These are phyloP conservation scores for Strigops habroptila DNA, from an alignment of 2,113 vertebrate genomes.

Conservation along the genomic window DNA sequence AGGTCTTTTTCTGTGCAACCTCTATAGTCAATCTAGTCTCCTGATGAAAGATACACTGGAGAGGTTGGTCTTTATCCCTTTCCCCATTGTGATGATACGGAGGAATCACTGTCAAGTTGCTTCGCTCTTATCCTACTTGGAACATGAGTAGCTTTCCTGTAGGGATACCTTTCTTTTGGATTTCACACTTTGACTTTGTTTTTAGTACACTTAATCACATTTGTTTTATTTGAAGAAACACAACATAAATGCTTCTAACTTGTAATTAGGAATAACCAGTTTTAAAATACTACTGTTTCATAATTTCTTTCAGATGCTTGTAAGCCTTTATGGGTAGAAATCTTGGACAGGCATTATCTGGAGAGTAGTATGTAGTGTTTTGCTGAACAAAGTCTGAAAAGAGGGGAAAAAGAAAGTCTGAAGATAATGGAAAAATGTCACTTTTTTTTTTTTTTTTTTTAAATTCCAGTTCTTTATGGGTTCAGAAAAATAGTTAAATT, in stretches of 20 bases:
- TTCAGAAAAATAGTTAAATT: background rate
- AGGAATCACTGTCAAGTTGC: background rate
- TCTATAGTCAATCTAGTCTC: rapidly evolving
- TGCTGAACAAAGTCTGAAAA: background rate
- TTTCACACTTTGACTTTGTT: background rate
- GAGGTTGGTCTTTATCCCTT: background rate
- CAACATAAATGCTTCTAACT: background rate
- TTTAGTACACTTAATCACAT: background rate
- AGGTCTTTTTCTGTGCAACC: background rate
- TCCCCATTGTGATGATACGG: rapidly evolving
- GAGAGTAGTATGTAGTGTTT: background rate
- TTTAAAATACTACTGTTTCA: background rate
- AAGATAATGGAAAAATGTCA: background rate
- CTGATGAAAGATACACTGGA: background rate
- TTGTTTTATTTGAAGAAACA: background rate
- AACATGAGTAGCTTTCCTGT: background rate
- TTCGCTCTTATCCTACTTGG: background rate
- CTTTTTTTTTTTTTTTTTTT: background rate
- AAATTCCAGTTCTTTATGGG: background rate
- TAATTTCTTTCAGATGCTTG: background rate
- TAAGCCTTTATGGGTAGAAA: background rate
- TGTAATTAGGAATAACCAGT: background rate
- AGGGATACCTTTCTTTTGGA: background rate
- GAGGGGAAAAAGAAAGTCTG: background rate
- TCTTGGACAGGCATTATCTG: background rate